These are phyloP conservation scores for Scartelaos histophorus DNA, from an alignment of 2,113 vertebrate species.

Conservation along the genomic window DNA sequence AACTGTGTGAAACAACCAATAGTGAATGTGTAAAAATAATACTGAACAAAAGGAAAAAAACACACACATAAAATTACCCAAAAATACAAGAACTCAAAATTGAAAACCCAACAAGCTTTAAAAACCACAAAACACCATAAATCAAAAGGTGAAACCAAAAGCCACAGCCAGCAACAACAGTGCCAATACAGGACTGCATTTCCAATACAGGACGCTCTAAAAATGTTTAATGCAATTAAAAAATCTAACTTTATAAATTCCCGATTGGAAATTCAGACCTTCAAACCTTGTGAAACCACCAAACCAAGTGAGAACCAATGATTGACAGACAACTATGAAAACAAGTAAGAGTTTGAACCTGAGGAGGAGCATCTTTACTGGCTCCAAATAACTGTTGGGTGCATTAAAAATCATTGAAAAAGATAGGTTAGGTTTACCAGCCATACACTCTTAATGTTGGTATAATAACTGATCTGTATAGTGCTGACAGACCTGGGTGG, in stretches of 20 bases:
- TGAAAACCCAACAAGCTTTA: constrained; percentile 19
- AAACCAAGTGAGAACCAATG: constrained; percentile 20
- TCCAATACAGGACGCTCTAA: constrained; percentile 23
- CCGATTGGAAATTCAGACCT: constrained; percentile 37
- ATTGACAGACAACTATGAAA: constrained; percentile 45
- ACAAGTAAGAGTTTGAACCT: constrained; percentile 49
- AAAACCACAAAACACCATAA: constrained; percentile 30
- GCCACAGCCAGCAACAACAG: constrained; percentile 40
- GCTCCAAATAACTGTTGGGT: constrained; percentile 51
- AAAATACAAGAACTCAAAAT: constrained; percentile 26
- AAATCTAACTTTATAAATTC: constrained; percentile 10
- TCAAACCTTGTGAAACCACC: constrained; percentile 7
- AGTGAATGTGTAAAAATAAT: constrained; percentile 1
- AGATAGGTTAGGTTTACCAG: constrained; percentile 41
- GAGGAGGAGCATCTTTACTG: constrained; percentile 42
- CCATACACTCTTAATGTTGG: not conserved
- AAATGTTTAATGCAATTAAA: not conserved
- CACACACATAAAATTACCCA: constrained; percentile 38
- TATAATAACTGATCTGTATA: constrained; percentile 20
- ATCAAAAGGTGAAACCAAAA: constrained; percentile 35
- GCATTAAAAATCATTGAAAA: constrained; percentile 33
- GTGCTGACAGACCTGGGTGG: constrained; percentile 83
- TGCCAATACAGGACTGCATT: constrained; percentile 39
- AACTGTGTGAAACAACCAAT: not conserved
- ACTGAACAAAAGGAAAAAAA: not conserved